phyloP scores from a whole-genome alignment of 2,113 vertebrate genomes.

The Istiophorus platypterus region DNA sequence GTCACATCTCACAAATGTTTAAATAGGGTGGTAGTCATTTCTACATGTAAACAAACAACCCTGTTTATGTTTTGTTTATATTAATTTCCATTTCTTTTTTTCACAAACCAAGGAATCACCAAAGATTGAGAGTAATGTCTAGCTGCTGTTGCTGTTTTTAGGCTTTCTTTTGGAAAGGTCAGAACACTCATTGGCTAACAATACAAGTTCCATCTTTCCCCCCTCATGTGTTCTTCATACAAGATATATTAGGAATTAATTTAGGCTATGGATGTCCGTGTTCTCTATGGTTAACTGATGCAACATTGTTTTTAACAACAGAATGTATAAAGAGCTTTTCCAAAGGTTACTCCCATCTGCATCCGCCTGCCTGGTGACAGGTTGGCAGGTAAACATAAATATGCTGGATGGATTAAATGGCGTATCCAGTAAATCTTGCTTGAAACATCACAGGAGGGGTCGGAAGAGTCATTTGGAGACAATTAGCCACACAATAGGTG shows the following conservation, averaged over 20 bases:
- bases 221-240: background rate
- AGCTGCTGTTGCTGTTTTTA: constrained; percentile 28
- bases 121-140: constrained; percentile 39
- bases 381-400: constrained; percentile 76
- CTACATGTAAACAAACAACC: background rate
- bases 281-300: constrained; percentile 17
- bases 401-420: constrained; percentile 41
- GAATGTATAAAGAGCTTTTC: constrained; percentile 10
- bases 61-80: background rate
- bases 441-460: constrained; percentile 33
- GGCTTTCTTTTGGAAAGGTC: constrained; percentile 1
- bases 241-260: constrained; percentile 27
- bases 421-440: constrained; percentile 36
- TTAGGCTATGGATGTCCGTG: constrained; percentile 53
- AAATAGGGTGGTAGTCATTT: background rate
- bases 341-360: constrained; percentile 46
- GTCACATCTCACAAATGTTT: background rate
- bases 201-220: background rate
- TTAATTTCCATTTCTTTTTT: constrained; percentile 10
- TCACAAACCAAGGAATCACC: constrained; percentile 39
- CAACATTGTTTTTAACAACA: constrained; percentile 46
- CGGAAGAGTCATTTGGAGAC: constrained; percentile 46
- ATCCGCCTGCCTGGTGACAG: constrained; percentile 46
- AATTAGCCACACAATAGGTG: constrained; percentile 81
- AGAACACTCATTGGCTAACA: background rate